A percentile compares a stretch with the other conserved stretches of the same genome.
Conservation (phyloP, 2,888 invertebrate species). For the Oxyscelio sp. region DNA sequence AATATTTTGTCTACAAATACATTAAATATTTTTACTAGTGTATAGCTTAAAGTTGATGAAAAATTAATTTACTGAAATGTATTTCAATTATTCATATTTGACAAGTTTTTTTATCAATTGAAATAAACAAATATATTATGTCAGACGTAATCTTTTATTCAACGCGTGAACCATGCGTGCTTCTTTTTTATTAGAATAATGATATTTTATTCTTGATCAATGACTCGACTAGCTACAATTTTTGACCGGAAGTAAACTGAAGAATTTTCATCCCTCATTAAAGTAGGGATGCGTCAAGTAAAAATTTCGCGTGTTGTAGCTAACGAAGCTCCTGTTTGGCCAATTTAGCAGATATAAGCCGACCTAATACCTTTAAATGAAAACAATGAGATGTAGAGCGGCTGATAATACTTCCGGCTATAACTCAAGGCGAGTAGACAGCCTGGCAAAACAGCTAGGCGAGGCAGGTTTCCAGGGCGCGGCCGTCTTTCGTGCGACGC, state of each 20-base stretch:
- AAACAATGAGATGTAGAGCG: constrained; percentile 82
- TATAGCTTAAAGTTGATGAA: too few species aligned
- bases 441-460: constrained; percentile 68
- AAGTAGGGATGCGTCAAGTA: constrained; percentile 38
- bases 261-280: constrained; percentile 29
- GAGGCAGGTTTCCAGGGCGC: constrained; percentile 77
- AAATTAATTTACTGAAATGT: too few species aligned
- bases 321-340: constrained; percentile 74
- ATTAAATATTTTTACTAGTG: too few species aligned
- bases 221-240: background rate
- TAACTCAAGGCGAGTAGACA: constrained; percentile 79
- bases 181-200: too few species aligned
- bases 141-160: too few species aligned
- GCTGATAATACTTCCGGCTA: constrained; percentile 84
- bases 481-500: constrained; percentile 76
- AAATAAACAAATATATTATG: too few species aligned
- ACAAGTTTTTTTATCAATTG: too few species aligned
- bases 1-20: too few species aligned
- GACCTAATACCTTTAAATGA: constrained; percentile 81
- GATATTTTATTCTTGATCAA: too few species aligned
- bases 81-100: too few species aligned
- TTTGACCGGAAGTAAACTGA: background rate
- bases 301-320: constrained; percentile 64
- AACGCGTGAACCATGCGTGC: too few species aligned
- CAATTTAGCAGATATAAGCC: constrained; percentile 77